A percentile compares a stretch with the other conserved stretches of the same genome.
phyloP scores from a whole-genome alignment of 2,888 invertebrate species.

The Tenodera sinensis region DNA sequence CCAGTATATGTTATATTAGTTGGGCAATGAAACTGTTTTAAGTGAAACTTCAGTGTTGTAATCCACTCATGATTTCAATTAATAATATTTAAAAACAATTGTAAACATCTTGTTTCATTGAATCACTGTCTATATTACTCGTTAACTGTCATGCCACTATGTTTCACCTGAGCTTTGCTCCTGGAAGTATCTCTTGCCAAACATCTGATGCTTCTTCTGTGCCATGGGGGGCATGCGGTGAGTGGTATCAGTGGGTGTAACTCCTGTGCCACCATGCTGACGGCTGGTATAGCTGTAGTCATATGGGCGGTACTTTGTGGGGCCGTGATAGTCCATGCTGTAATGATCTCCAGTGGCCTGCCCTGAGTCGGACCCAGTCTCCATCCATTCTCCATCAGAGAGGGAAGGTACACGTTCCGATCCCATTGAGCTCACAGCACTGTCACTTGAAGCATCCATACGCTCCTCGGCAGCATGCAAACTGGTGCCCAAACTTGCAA shows the following conservation, averaged over 20 bases:
- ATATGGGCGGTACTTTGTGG: constrained; percentile 68
- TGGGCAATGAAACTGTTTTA: no score
- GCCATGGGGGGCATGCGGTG: constrained; percentile 56
- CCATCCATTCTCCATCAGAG: constrained; percentile 89
- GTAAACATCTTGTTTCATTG: no score
- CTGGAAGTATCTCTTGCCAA: constrained; percentile 82
- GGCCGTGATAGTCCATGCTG: constrained; percentile 69
- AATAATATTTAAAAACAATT: no score
- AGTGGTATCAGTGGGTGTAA: constrained; percentile 45
- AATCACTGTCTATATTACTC: no score
- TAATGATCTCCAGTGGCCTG: constrained; percentile 59
- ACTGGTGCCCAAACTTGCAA: constrained; percentile 18
- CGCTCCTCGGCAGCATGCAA: constrained; percentile 27
- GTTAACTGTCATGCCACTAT: no score
- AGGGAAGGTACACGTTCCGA: constrained; percentile 84
- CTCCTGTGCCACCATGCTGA: constrained; percentile 45
- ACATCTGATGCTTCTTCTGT: constrained; percentile 91
- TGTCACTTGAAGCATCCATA: constrained; percentile 83
- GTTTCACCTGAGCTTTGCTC: constrained; percentile 48
- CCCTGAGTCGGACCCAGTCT: constrained; percentile 77
- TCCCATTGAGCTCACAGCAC: constrained; percentile 90
- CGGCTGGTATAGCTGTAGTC: constrained; percentile 63
- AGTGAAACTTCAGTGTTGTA: no score
- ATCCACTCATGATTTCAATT: no score
- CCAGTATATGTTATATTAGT: no score